A percentile compares a stretch with the other conserved stretches of the same genome.
Conservation (phyloP, 1,140 invertebrate species). For the Drosophila repleta region DNA sequence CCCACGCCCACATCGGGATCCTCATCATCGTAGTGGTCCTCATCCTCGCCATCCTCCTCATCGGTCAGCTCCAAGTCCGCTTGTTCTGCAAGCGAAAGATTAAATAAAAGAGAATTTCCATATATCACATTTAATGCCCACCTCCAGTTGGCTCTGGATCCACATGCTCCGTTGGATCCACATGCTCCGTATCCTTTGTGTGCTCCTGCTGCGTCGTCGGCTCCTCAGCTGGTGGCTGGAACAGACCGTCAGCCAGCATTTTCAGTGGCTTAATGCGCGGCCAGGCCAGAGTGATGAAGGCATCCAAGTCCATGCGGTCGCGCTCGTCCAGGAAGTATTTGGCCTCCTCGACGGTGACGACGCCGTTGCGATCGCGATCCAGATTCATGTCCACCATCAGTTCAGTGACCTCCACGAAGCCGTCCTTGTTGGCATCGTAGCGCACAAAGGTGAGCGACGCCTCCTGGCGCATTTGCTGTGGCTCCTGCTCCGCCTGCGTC, state of each 20-base stretch:
- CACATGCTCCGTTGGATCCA: slow-evolving; percentile 39
- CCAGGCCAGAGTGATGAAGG: slow-evolving; percentile 90
- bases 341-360: slow-evolving; percentile 90
- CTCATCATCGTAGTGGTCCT: slow-evolving; percentile 76
- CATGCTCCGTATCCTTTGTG: neutral
- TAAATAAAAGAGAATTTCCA: neutral
- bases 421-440: slow-evolving; percentile 92
- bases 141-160: slow-evolving; percentile 70
- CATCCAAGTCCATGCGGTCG: slow-evolving; percentile 88
- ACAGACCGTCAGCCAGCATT: slow-evolving; percentile 89
- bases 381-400: slow-evolving; percentile 91
- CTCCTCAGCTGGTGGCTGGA: slow-evolving; percentile 84
- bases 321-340: slow-evolving; percentile 91
- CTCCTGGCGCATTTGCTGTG: slow-evolving; percentile 85
- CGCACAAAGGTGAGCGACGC: slow-evolving; percentile 89
- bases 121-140: neutral
- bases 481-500: slow-evolving; percentile 85
- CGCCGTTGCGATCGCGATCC: slow-evolving; percentile 95
- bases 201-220: slow-evolving; percentile 71
- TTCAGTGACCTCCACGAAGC: slow-evolving; percentile 90
- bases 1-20: slow-evolving; percentile 84
- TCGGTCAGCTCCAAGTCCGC: slow-evolving; percentile 35
- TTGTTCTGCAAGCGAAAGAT: slow-evolving; percentile 40
- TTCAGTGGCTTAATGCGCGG: slow-evolving; percentile 91
- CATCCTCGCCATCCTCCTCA: slow-evolving; percentile 84